These are phyloP conservation scores for Daubentonia madagascariensis DNA, from an alignment of 2,113 vertebrate species.

Conservation along the genomic window DNA sequence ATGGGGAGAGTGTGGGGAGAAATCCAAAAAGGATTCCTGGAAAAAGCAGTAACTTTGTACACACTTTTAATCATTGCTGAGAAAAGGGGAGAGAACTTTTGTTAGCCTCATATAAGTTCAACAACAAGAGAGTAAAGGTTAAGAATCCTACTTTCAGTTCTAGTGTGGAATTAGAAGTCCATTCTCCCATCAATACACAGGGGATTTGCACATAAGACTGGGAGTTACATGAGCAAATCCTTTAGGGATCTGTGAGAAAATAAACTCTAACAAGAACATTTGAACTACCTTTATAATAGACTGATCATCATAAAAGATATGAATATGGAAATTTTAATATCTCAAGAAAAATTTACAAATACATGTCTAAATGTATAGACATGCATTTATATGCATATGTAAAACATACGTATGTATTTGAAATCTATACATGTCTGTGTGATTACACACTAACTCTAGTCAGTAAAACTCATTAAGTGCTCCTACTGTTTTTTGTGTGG, in stretches of 20 bases:
- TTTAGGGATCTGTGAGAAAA: conserved; percentile 42
- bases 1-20: neutral
- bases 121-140: conserved; percentile 59
- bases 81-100: conserved; percentile 58
- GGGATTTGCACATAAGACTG: conserved; percentile 53
- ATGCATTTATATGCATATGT: neutral
- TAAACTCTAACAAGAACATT: conserved; percentile 46
- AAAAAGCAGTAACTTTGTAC: conserved; percentile 68
- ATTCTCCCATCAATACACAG: conserved; percentile 48
- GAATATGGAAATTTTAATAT: neutral
- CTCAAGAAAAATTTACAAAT: neutral
- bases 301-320: neutral
- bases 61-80: conserved; percentile 51
- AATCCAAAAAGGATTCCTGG: neutral
- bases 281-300: conserved; percentile 53
- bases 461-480: neutral
- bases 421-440: neutral
- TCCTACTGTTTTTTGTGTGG: neutral
- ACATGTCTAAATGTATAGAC: neutral
- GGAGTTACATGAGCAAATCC: conserved; percentile 54
- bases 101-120: conserved; percentile 56
- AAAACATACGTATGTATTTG: neutral
- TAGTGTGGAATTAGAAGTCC: conserved; percentile 51
- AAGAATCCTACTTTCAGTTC: conserved; percentile 62
- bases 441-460: neutral